Percentiles rank a stretch among this genome's conserved stretches.
These are phyloP conservation scores for Cyanoramphus novaezelandiae DNA, from an alignment of 2,113 vertebrate genomes.

Conservation along the genomic window DNA sequence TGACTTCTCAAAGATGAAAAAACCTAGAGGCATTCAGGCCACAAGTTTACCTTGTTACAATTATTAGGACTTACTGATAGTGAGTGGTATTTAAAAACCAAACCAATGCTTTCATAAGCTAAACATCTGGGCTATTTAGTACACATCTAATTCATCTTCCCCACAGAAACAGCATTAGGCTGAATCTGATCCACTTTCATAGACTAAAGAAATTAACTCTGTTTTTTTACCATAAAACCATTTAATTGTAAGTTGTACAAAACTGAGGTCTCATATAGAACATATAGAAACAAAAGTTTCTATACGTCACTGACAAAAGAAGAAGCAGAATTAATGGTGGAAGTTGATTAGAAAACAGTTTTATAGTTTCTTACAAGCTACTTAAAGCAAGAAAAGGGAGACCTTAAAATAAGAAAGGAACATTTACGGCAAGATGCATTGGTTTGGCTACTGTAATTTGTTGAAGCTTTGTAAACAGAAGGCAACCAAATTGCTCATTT, in stretches of 20 bases:
- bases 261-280: not conserved
- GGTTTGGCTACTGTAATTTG: not conserved
- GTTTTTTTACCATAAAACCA: not conserved
- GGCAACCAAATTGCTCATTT: not conserved
- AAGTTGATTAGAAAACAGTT: not conserved
- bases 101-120: not conserved
- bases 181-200: not conserved
- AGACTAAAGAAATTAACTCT: not conserved
- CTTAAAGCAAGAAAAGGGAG: not conserved
- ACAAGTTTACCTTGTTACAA: not conserved
- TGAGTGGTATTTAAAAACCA: not conserved
- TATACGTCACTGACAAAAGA: not conserved
- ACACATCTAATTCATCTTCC: accelerated
- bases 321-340: not conserved
- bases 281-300: not conserved
- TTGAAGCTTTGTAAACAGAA: not conserved
- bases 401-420: not conserved
- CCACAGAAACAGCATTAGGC: not conserved
- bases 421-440: not conserved
- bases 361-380: not conserved
- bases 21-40: not conserved
- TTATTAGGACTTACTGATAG: not conserved
- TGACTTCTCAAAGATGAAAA: not conserved
- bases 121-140: not conserved
- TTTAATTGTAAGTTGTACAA: not conserved